phyloP scores from a whole-genome alignment of 2,113 vertebrate genomes.

The Gobiocypris rarus region DNA sequence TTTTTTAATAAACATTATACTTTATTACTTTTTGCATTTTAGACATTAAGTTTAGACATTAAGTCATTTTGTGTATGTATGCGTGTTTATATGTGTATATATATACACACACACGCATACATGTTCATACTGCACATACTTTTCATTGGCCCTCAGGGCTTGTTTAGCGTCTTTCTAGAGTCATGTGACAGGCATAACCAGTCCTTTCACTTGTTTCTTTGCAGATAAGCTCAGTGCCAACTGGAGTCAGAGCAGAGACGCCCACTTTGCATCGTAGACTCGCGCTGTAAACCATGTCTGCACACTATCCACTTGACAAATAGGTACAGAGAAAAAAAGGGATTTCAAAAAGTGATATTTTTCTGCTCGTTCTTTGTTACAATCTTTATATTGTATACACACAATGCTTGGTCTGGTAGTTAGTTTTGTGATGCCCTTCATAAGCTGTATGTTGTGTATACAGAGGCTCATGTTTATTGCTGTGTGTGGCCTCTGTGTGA shows the following conservation, averaged over 20 bases:
- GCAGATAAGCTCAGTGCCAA: constrained; percentile 22
- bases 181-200: constrained; percentile 13
- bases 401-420: not conserved
- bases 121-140: not conserved
- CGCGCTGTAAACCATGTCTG: not conserved
- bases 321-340: not conserved
- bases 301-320: not conserved
- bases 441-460: not conserved
- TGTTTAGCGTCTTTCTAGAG: not conserved
- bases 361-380: not conserved
- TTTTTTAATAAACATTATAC: too few relatives aligned
- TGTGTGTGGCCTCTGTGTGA: not conserved
- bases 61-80: too few relatives aligned
- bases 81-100: too few relatives aligned
- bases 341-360: not conserved
- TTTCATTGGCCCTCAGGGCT: not conserved
- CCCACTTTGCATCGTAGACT: not conserved
- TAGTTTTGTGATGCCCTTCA: not conserved
- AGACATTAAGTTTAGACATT: too few relatives aligned
- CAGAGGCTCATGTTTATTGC: not conserved
- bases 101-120: too few relatives aligned
- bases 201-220: not conserved
- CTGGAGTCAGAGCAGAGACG: not conserved
- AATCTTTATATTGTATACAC: not conserved
- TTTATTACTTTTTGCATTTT: too few relatives aligned